Percentiles rank a stretch among this genome's conserved stretches.
Conservation (phyloP, 2,888 invertebrate species). For the Ophonus ardosiacus region DNA sequence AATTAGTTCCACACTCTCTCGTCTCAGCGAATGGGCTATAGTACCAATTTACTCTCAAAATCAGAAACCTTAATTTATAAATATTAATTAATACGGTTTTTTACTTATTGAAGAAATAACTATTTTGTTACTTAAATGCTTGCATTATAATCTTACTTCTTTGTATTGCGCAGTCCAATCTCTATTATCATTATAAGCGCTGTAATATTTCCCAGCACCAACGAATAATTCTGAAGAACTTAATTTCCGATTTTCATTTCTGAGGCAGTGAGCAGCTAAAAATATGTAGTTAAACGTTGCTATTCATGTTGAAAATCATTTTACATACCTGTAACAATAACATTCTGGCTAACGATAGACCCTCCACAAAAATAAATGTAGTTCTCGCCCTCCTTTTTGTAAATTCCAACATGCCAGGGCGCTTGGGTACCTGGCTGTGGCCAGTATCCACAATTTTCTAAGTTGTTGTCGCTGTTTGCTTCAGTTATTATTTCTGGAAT, state of each 20-base stretch:
- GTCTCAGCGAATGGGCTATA: too few relatives aligned
- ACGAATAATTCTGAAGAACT: not conserved
- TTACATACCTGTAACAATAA: constrained; percentile 20
- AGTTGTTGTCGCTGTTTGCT: not conserved
- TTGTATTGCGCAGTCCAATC: constrained; percentile 70
- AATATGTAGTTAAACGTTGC: not conserved
- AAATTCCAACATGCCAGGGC: constrained; percentile 24
- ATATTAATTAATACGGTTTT: too few relatives aligned
- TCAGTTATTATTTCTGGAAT: not conserved
- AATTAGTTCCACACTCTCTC: too few relatives aligned
- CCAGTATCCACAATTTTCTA: not conserved
- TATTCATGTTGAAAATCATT: too few relatives aligned
- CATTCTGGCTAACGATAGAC: not conserved
- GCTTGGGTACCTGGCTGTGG: not conserved
- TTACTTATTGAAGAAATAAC: too few relatives aligned
- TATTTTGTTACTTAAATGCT: too few relatives aligned
- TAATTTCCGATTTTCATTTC: constrained; percentile 3
- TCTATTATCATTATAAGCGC: constrained; percentile 67
- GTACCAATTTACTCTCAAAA: too few relatives aligned
- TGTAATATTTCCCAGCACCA: constrained; percentile 38
- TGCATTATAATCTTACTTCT: constrained; percentile 66
- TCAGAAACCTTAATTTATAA: too few relatives aligned
- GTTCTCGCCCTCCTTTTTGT: not conserved
- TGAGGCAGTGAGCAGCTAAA: constrained; percentile 73
- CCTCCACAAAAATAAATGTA: constrained; percentile 24